Base-by-base conservation (phyloP, 1,140 invertebrate species). In the Aricia agestis region DNA sequence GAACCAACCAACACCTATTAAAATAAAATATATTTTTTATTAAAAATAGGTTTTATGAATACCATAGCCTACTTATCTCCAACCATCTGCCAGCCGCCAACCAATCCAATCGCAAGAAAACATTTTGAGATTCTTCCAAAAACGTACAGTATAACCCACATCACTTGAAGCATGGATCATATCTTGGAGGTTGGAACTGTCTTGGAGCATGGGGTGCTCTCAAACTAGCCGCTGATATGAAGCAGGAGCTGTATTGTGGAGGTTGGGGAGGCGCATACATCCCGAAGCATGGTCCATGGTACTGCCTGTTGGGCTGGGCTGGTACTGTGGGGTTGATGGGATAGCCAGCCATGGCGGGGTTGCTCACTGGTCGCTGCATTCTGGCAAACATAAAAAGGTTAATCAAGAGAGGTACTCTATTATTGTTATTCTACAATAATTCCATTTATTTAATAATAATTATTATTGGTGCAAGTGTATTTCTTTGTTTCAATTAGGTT, bases 301-400 rank as follows among this genome's bases (percentile, higher is more conserved):
- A 66, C 63, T 73, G 31, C 7, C 57, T 69, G 15, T 69, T 71
- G 5, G 58, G 69, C 9, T 32, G 63, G 18, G 19, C 18, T 2
- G 61, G 67, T 18, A 42, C 70, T 45, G 17, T 69, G 66, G 61
- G 11, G 68, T 71, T 65, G 19, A 10, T 19, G 68, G 59, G 71
- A 70, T 19, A 69, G 25, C 65, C 71, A 42, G 71, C 42, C 57
- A 69, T 72, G 68, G 72, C 74, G 42, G 72, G 70, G 25, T 71
- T 73, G 52, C 72, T 68, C 7, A 67, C 72, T 69, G 73, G 74
- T 15, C 74, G 76, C 52, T 79, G 76, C 78, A 79, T 79, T 73
- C 78, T 79, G 72, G 0, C 68, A 74, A 11, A 74, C 66, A 61
- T 52, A 25, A 72, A 59, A 42, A 1, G 41, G 45, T 13, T 13